Conservation (phyloP, 2,113 vertebrate genomes). For the Echinops telfairi region DNA sequence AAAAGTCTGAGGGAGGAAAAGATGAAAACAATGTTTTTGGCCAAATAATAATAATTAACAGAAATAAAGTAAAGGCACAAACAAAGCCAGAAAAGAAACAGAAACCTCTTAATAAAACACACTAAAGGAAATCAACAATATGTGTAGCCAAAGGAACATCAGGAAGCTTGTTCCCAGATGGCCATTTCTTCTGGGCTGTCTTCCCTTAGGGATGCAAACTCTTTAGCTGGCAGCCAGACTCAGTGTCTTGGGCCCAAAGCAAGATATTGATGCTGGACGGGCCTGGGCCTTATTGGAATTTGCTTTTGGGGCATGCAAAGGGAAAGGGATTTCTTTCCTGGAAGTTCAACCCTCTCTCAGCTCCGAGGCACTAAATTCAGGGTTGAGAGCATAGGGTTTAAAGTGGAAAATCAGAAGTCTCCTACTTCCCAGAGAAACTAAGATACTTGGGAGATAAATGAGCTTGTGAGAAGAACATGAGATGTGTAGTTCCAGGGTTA, state of each 20-base stretch:
- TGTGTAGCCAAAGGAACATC: constrained; percentile 74
- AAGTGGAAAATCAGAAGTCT: not conserved
- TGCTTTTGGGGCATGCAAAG: not conserved
- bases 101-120: constrained; percentile 79
- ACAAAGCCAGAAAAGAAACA: constrained; percentile 82
- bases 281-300: constrained; percentile 40
- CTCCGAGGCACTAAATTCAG: not conserved
- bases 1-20: constrained; percentile 62
- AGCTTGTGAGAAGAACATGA: not conserved
- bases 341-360: not conserved
- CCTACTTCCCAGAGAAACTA: constrained; percentile 2
- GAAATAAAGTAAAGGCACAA: constrained; percentile 82
- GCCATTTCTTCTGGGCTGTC: constrained; percentile 68
- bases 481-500: not conserved
- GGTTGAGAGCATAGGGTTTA: not conserved
- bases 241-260: not conserved
- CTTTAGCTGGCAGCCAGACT: constrained; percentile 59
- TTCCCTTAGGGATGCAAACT: constrained; percentile 74
- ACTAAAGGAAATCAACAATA: constrained; percentile 82
- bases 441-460: constrained; percentile 4
- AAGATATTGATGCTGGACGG: not conserved
- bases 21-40: constrained; percentile 75
- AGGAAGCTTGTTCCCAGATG: constrained; percentile 76
- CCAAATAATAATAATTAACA: constrained; percentile 83
- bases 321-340: constrained; percentile 55